Conservation (phyloP, 2,888 invertebrate genomes). For the Phasia obesa region DNA sequence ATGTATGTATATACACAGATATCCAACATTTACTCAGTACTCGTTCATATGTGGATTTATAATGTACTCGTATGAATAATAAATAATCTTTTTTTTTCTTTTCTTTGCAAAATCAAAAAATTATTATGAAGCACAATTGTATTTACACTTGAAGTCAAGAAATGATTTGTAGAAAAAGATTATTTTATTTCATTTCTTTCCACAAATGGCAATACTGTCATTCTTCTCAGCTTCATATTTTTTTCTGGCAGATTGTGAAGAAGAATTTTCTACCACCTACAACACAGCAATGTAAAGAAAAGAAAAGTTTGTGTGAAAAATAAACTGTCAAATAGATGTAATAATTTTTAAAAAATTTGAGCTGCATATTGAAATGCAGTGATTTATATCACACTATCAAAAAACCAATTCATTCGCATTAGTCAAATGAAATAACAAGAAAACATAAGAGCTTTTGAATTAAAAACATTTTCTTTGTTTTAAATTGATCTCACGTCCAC, state of each 20-base stretch:
- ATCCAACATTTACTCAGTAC: no score
- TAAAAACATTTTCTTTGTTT: conserved; percentile 3
- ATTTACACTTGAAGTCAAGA: conserved; percentile 70
- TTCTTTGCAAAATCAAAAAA: not conserved
- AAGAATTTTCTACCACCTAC: not conserved
- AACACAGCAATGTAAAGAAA: no score
- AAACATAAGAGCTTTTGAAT: conserved; percentile 52
- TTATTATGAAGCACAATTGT: conserved; percentile 23
- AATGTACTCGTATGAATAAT: no score
- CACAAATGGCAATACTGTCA: conserved; percentile 72
- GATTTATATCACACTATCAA: conserved; percentile 56
- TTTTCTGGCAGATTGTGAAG: not conserved
- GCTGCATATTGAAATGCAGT: conserved; percentile 13
- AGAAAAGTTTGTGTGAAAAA: conserved; percentile 25
- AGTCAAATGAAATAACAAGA: conserved; percentile 14
- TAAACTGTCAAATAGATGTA: conserved; percentile 53
- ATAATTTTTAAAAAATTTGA: conserved; percentile 54
- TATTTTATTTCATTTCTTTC: conserved; percentile 57
- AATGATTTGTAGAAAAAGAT: conserved; percentile 80
- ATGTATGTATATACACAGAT: conserved; percentile 8
- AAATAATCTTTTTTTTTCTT: no score
- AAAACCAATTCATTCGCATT: conserved; percentile 55
- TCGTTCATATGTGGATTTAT: no score
- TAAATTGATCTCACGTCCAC: no score
- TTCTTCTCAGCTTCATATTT: conserved; percentile 9